Conservation (phyloP, 2,113 vertebrate species). For the Albula glossodonta region DNA sequence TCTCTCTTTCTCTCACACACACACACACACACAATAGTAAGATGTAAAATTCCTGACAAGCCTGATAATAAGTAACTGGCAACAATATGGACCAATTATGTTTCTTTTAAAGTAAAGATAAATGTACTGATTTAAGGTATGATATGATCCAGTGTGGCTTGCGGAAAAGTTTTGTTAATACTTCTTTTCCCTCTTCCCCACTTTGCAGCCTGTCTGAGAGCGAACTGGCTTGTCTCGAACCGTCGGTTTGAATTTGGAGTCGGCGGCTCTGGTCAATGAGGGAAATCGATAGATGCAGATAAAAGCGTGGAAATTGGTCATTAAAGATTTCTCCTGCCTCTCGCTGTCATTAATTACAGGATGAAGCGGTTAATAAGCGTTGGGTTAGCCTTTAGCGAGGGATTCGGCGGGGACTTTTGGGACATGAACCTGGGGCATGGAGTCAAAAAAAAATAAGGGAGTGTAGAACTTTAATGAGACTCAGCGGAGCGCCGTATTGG, state of each 20-base stretch:
- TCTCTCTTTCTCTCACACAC: background rate
- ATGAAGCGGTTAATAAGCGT: constrained; percentile 8
- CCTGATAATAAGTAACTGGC: background rate
- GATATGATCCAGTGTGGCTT: background rate
- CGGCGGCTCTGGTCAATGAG: constrained; percentile 7
- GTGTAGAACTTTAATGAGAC: background rate
- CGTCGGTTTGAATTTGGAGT: background rate
- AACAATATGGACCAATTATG: background rate
- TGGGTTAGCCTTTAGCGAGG: background rate
- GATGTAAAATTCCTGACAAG: background rate
- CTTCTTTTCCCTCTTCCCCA: no score
- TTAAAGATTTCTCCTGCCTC: constrained; percentile 17
- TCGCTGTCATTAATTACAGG: constrained; percentile 22
- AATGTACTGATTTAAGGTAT: background rate
- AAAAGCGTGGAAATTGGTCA: constrained; percentile 2
- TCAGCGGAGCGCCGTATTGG: no score
- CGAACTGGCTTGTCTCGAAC: background rate
- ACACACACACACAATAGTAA: background rate
- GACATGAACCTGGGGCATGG: background rate
- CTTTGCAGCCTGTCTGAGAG: background rate
- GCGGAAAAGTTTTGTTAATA: background rate
- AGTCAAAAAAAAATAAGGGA: background rate
- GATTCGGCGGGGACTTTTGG: background rate
- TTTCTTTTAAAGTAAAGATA: background rate
- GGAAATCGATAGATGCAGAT: constrained; percentile 3